phyloP scores from a whole-genome alignment of 2,797 vertebrate genomes.

The Nyctalus aviator region DNA sequence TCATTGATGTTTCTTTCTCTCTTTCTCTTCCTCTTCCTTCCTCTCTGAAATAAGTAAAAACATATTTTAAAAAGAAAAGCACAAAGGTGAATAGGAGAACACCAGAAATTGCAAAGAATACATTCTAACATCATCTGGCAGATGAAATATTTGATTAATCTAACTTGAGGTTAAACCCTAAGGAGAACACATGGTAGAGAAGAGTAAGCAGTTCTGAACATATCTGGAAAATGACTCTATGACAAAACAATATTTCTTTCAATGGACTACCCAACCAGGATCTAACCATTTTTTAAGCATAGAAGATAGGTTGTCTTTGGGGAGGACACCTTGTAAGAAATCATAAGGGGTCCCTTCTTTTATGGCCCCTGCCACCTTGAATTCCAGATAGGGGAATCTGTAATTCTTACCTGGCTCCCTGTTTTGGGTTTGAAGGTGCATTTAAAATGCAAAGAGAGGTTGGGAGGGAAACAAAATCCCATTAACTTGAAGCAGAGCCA shows the following conservation, averaged over 20 bases:
- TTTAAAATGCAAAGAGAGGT: conserved; percentile 59
- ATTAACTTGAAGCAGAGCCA: conserved; percentile 45
- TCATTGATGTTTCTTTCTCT: too few species aligned
- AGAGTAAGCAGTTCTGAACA: neutral
- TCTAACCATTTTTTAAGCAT: neutral
- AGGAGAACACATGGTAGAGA: neutral
- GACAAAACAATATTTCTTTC: neutral
- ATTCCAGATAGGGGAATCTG: neutral
- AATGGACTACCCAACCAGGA: neutral
- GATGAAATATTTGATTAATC: neutral
- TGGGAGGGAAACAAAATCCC: conserved; percentile 25
- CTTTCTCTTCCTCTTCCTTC: too few species aligned
- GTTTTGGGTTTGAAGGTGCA: neutral
- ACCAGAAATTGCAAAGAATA: neutral
- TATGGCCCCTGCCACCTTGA: neutral
- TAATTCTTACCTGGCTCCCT: conserved; percentile 37
- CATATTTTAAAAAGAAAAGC: neutral
- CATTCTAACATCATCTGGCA: neutral
- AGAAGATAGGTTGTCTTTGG: neutral
- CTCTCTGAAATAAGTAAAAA: too few species aligned
- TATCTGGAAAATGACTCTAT: neutral
- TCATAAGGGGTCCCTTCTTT: neutral
- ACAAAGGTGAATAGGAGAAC: neutral
- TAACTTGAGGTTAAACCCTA: neutral
- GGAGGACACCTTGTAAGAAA: neutral